Conservation (phyloP, 2,888 invertebrate species). For the Achlya flavicornis region DNA sequence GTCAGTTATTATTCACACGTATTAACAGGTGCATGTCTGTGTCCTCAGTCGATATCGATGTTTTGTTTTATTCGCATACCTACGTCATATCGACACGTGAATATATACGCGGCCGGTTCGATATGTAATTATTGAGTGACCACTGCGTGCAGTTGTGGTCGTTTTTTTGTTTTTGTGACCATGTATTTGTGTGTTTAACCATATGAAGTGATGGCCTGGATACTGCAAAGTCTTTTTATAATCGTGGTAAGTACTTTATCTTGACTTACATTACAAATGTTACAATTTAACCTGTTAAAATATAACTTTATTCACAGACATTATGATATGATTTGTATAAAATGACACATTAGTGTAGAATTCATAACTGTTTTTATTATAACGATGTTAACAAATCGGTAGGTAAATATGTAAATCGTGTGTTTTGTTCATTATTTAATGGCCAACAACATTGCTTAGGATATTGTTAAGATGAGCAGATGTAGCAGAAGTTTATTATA, state of each 20-base stretch:
- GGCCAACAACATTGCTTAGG: background rate
- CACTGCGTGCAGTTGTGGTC: conserved; percentile 37
- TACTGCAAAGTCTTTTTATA: conserved; percentile 52
- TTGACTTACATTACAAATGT: background rate
- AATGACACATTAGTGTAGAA: background rate
- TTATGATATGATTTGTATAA: background rate
- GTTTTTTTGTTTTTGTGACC: conserved; percentile 29
- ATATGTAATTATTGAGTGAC: conserved; percentile 53
- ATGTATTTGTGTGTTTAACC: conserved; percentile 37
- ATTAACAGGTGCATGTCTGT: conserved; percentile 41
- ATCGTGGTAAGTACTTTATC: conserved; percentile 54
- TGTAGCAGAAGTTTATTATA: too few species aligned
- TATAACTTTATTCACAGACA: background rate
- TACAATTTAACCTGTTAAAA: background rate
- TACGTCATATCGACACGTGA: conserved; percentile 46
- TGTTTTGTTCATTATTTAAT: background rate
- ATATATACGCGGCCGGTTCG: conserved; percentile 46
- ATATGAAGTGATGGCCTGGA: conserved; percentile 57
- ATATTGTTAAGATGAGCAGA: too few species aligned
- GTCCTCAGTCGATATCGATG: conserved; percentile 40
- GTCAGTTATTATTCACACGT: conserved; percentile 52
- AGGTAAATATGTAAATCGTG: background rate
- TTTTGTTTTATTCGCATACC: conserved; percentile 38
- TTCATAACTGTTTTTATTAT: background rate
- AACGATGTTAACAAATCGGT: background rate